Conservation (phyloP, 2,113 vertebrate genomes). For the Peromyscus leucopus region DNA sequence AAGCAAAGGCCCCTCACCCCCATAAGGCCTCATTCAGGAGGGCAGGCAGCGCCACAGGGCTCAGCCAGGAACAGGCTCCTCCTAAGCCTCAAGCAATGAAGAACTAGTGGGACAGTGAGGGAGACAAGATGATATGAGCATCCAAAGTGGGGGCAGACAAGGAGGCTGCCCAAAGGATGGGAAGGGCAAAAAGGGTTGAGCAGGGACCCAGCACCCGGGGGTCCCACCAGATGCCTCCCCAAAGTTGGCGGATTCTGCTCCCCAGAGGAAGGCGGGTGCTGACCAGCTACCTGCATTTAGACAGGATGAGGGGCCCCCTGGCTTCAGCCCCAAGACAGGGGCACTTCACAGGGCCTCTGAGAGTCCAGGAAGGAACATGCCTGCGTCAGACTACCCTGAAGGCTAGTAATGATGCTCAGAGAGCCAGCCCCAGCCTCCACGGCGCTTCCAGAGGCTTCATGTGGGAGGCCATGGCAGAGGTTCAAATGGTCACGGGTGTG, state of each 20-base stretch:
- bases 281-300: not conserved
- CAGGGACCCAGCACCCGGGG: not conserved
- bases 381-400: not conserved
- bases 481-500: not conserved
- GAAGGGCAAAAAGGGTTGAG: not conserved
- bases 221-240: not conserved
- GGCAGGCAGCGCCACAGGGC: not conserved
- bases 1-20: not conserved
- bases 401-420: not conserved
- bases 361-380: not conserved
- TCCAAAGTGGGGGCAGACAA: too few relatives aligned
- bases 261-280: not conserved
- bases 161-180: not conserved
- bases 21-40: not conserved
- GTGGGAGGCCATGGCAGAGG: too few relatives aligned
- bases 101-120: not conserved
- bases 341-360: not conserved
- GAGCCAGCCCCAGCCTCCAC: fast-evolving
- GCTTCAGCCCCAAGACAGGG: not conserved
- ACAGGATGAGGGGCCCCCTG: not conserved
- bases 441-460: not conserved
- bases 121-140: not conserved
- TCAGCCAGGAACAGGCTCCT: not conserved
- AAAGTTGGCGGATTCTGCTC: not conserved
- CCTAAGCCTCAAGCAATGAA: not conserved